phyloP scores from a whole-genome alignment of 2,113 vertebrate species.

The Ptychochromis oligacanthus region DNA sequence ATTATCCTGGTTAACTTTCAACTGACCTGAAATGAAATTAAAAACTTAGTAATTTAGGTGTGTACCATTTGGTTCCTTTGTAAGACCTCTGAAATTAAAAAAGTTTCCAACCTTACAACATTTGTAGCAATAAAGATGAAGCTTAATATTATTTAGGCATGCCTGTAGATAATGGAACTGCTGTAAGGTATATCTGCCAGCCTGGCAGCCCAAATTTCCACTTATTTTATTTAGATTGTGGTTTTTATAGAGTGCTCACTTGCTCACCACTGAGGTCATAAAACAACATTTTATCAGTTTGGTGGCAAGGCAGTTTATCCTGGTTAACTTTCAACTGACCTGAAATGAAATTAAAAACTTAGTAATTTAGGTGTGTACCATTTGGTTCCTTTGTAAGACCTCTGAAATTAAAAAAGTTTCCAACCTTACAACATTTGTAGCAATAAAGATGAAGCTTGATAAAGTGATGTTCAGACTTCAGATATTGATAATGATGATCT shows the following conservation, averaged over 20 bases:
- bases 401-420: not conserved
- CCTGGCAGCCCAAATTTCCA: slow-evolving; percentile 10
- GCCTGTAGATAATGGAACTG: not conserved
- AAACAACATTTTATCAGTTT: not conserved
- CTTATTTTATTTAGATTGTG: slow-evolving; percentile 16
- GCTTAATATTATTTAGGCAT: not conserved
- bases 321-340: not conserved
- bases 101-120: not conserved
- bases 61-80: not conserved
- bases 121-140: not conserved
- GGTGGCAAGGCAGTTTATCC: not conserved
- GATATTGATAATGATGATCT: no score
- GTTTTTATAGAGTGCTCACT: slow-evolving; percentile 22
- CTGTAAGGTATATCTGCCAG: not conserved
- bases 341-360: not conserved
- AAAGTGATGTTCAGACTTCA: no score
- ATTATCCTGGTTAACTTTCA: not conserved
- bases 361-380: not conserved
- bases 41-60: not conserved
- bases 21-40: not conserved
- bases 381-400: not conserved
- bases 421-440: not conserved
- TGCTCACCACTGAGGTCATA: slow-evolving; percentile 3
- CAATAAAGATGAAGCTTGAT: no score
- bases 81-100: not conserved